Percentiles rank a stretch among this genome's conserved stretches.
Conservation (phyloP, 2,113 vertebrate genomes). For the Bos indicus region DNA sequence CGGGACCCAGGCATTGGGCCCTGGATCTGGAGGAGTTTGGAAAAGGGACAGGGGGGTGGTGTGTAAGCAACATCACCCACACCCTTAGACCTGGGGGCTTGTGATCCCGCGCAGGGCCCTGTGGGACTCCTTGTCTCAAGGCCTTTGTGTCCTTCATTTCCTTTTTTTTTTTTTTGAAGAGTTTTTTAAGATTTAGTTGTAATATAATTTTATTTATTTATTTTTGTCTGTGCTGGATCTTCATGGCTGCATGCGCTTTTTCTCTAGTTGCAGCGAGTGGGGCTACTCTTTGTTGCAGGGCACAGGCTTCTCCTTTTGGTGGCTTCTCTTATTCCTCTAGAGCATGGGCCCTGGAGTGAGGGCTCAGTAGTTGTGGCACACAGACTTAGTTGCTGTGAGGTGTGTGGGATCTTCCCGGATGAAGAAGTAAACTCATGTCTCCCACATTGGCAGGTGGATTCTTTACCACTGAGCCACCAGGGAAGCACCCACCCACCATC, state of each 20-base stretch:
- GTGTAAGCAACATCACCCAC: neutral
- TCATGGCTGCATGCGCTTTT: accelerated
- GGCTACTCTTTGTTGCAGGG: neutral
- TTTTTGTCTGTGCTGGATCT: neutral
- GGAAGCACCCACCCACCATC: neutral
- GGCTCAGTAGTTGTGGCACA: neutral
- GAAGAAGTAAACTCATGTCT: neutral
- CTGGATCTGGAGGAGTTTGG: conserved; percentile 22
- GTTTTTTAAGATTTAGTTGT: neutral
- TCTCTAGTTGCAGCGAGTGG: neutral
- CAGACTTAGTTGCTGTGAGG: neutral
- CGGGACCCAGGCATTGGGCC: neutral
- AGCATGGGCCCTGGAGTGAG: neutral
- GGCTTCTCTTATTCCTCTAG: neutral
- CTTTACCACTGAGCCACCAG: neutral
- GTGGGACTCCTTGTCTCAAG: neutral
- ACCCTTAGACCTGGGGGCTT: neutral
- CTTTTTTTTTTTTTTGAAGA: neutral
- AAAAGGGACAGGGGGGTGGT: neutral
- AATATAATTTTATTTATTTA: neutral
- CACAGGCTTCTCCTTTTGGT: neutral
- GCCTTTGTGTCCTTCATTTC: neutral
- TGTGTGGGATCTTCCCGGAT: neutral
- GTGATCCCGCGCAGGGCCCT: neutral
- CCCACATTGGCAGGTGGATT: neutral